Conservation (phyloP, 37 sponge, comb jelly and placozoan species). For the Aplysina aerophoba region DNA sequence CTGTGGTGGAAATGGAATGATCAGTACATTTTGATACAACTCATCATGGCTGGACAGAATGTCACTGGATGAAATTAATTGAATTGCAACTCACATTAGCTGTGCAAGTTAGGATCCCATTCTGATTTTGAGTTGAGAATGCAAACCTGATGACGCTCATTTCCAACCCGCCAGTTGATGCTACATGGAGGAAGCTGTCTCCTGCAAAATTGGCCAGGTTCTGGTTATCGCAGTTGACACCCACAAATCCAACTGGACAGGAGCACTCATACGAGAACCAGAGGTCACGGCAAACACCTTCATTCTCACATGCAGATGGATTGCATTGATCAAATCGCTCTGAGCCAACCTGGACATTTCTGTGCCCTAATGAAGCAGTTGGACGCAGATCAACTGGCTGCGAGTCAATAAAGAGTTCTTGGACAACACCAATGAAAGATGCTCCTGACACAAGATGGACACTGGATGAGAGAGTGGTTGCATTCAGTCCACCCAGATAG, state of each 20-base stretch:
- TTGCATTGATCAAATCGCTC: background rate
- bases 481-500: background rate
- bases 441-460: background rate
- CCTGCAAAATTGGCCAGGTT: conserved; percentile 17
- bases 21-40: background rate
- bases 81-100: conserved; percentile 12
- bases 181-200: conserved; percentile 4
- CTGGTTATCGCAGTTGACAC: conserved; percentile 15
- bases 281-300: conserved; percentile 57
- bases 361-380: background rate
- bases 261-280: conserved; percentile 19
- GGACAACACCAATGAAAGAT: conserved; percentile 6
- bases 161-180: background rate
- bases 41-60: background rate
- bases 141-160: background rate
- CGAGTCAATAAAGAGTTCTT: background rate
- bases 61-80: background rate
- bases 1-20: background rate
- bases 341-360: conserved; percentile 23
- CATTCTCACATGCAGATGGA: conserved; percentile 63
- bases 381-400: background rate
- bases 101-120: conserved; percentile 20
- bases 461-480: background rate
- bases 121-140: conserved; percentile 11
- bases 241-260: conserved; percentile 40